A percentile compares a stretch with the other conserved stretches of the same genome.
Conservation (phyloP, 1,140 invertebrate genomes). For the Acromyrmex charruanus region DNA sequence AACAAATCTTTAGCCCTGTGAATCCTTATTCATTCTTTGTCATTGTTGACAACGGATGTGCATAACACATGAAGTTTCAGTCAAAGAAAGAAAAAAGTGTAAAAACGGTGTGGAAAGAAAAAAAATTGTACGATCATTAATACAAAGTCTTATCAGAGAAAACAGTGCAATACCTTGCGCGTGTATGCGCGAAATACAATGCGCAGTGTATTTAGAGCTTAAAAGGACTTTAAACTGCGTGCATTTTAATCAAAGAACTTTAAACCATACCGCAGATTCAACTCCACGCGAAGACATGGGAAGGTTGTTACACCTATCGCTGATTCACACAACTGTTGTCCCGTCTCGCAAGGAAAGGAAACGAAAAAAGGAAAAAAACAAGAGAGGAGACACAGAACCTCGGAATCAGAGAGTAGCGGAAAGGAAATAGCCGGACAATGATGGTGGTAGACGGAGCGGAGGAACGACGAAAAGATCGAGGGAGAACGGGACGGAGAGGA, state of each 20-base stretch:
- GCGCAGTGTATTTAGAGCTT: slow-evolving; percentile 5
- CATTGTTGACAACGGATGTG: neutral
- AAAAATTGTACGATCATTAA: neutral
- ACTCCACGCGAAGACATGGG: slow-evolving; percentile 62
- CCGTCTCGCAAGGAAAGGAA: slow-evolving; percentile 55
- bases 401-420: slow-evolving; percentile 15
- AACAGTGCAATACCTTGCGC: neutral
- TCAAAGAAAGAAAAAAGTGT: neutral
- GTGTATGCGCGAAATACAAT: neutral
- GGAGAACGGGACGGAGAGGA: neutral
- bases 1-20: neutral
- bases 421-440: slow-evolving; percentile 3
- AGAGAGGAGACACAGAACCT: slow-evolving; percentile 25
- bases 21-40: neutral
- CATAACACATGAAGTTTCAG: neutral
- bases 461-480: neutral
- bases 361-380: neutral
- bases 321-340: slow-evolving; percentile 79
- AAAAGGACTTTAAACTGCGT: slow-evolving; percentile 51
- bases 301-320: slow-evolving; percentile 73
- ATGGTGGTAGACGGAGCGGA: neutral
- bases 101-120: neutral
- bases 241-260: slow-evolving; percentile 23
- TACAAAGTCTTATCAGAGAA: slow-evolving; percentile 53
- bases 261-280: slow-evolving; percentile 49